Evolutionary conservation across 2,888 invertebrate species (phyloP), one percentile per base, ranked within the genome.

Genomic region (Boloria selene): DNA sequence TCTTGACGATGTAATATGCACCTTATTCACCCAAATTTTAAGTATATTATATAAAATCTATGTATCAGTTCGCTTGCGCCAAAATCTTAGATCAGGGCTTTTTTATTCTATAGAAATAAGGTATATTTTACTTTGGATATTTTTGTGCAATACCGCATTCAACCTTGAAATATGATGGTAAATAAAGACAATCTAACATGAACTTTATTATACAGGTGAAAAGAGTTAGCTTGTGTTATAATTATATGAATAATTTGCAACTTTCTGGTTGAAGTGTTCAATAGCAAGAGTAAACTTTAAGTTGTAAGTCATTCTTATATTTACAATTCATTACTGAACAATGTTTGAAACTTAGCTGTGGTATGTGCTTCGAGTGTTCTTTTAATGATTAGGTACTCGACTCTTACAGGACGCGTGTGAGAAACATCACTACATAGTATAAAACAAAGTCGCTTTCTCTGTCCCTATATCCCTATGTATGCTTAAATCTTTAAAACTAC

Each of bases 241-340:
- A 45, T 52, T 64, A 42, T 44, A 16, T 31, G 26, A 42, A 50
- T 50, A 52, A 64, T 58, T 64, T 38, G 18, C 45, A 64, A 47
- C 64, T 56, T 55, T 52, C 31, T 52, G 31, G 58, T 53, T 52
- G 51, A 55, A 38, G 38, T 59, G 47, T 64, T 44, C 51, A 18
- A 44, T 58, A 22, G 56, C 17, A 51, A 51, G 44, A 64, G 63
- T 56, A 64, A 64, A 51, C 49, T 18, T 47, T 52, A 47, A 38
- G 31, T 54, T 22, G 44, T 64, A 58, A 58, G 64, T 52, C 51
- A 59, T 38, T 58, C 45, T 54, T 52, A 63, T 56, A 59, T 59
- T 59, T 58, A 64, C 64, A 59, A 45, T 58, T 64, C 64, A 47
- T 64, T 59, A 64, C 52, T 53, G 58, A 64, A 59, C 52, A 58